Evolutionary conservation across 2,797 vertebrate genomes (phyloP), one percentile per base, ranked within the genome.

Genomic region (Melanotaenia maccullochi): DNA sequence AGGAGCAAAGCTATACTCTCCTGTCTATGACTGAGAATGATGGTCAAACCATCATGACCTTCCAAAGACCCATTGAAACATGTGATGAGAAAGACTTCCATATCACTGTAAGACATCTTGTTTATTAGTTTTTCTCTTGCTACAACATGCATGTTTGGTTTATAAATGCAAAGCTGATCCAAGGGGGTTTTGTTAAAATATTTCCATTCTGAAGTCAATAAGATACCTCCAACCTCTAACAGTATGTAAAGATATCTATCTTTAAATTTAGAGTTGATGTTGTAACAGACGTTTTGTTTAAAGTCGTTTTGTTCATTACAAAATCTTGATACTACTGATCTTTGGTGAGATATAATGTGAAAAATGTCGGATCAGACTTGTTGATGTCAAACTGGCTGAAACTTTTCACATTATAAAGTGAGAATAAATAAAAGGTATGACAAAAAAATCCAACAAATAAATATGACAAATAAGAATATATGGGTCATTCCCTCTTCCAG

Each of bases 1-100:
- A 75, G 0, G 76, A 91, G 54, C 96, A 97, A 89, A 93, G 92
- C 65, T 96, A 95, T 64, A 87, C 88, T 22, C 90, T 96, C 1
- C 83, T 95, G 13, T 91, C 87, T 16, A 42, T 95, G 20, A 88
- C 0, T 0, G 93, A 96, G 85, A 89, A 79, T 0, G 65, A 91
- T 0, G 84, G 88, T 32, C 93, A 94, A 35, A 96, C 95, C 4
- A 88, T 81, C 8, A 86, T 96, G 91, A 90, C 82, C 5, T 94
- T 97, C 69, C 73, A 85, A 73, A 79, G 87, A 51, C 32, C 90
- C 20, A 89, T 95, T 62, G 42, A 72, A 30, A 83, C 92, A 0
- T 94, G 95, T 20, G 95, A 97, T 70, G 25, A 81, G 8, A 63
- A 95, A 0, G 93, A 96, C 81, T 77, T 69, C 42, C 75, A 90